phyloP scores from a whole-genome alignment of 1,140 invertebrate species.

The Bactericera cockerelli region DNA sequence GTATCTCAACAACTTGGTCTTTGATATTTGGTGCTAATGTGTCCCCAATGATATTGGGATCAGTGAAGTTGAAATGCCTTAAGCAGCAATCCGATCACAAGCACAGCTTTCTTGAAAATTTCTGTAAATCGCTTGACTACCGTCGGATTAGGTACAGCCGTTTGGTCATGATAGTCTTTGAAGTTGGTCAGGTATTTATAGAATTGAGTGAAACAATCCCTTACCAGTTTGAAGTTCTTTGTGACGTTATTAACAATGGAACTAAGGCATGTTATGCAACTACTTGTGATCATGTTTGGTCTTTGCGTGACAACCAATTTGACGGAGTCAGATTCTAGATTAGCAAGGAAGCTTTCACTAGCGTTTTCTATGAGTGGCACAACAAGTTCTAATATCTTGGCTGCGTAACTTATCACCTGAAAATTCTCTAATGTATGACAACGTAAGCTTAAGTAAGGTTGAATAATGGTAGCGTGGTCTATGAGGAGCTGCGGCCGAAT shows the following conservation, averaged over 20 bases:
- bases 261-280: conserved; percentile 84
- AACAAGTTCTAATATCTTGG: conserved; percentile 81
- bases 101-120: conserved; percentile 72
- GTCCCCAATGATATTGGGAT: conserved; percentile 46
- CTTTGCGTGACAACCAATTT: conserved; percentile 84
- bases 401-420: conserved; percentile 68
- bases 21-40: conserved; percentile 50
- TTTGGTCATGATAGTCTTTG: conserved; percentile 22
- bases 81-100: conserved; percentile 89
- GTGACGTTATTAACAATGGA: conserved; percentile 93
- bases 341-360: conserved; percentile 85
- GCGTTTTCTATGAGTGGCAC: conserved; percentile 97
- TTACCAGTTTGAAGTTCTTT: conserved; percentile 83
- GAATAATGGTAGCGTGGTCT: conserved; percentile 83
- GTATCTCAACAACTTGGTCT: conserved; percentile 71
- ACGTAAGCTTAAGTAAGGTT: conserved; percentile 91
- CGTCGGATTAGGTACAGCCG: not conserved
- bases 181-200: conserved; percentile 37
- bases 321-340: conserved; percentile 90
- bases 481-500: conserved; percentile 87
- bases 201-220: conserved; percentile 79
- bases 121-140: conserved; percentile 34
- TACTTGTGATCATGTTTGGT: conserved; percentile 64
- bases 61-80: conserved; percentile 91
- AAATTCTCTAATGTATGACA: conserved; percentile 66